Evolutionary conservation across 2,113 vertebrate genomes (phyloP).

Genomic region (Tauraco erythrolophus): DNA sequence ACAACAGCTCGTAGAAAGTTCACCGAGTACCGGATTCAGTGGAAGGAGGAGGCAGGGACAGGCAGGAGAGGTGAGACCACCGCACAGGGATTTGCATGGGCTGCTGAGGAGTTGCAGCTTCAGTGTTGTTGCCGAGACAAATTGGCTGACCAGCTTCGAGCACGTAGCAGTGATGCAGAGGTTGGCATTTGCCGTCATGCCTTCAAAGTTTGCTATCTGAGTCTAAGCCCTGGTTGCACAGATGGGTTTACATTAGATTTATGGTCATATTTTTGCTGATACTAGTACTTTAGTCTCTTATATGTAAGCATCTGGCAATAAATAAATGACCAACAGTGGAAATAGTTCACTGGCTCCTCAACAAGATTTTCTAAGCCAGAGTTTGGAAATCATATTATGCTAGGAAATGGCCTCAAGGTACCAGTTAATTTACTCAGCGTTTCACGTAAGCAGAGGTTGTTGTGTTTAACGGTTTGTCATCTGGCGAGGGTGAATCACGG

Average conservation of each 20-base stretch:
- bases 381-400: neutral
- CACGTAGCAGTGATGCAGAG: neutral
- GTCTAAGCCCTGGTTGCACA: neutral
- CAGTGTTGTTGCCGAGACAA: accelerated
- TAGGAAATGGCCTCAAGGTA: neutral
- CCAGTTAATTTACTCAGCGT: neutral
- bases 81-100: accelerated
- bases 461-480: neutral
- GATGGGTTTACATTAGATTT: neutral
- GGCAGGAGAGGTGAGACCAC: neutral
- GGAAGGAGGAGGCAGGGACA: neutral
- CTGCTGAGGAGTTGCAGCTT: neutral
- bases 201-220: neutral
- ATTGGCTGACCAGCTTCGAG: neutral
- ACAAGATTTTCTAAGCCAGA: neutral
- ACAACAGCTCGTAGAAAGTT: neutral
- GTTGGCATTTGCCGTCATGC: neutral
- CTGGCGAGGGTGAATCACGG: neutral
- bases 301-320: neutral
- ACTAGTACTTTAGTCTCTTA: neutral
- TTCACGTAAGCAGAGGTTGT: neutral
- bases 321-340: neutral
- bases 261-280: neutral
- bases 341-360: neutral
- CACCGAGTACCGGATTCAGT: accelerated